Evolutionary conservation across 2,113 vertebrate species (phyloP).

Genomic region (Rafetus swinhoei): DNA sequence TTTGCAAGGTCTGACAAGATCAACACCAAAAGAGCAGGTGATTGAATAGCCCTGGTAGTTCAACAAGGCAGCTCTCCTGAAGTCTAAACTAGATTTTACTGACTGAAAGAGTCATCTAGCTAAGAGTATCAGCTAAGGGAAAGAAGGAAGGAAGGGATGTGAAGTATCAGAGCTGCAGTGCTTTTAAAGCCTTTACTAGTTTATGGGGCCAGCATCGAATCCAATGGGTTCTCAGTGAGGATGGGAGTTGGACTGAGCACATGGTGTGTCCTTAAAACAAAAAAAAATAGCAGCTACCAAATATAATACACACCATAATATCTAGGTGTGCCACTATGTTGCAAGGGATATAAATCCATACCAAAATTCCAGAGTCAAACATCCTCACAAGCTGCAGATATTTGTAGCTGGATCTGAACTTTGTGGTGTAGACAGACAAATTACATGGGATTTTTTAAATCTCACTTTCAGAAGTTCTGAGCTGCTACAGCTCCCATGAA

Average conservation of each 20-base stretch:
- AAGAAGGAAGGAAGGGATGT: neutral
- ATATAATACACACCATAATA: neutral
- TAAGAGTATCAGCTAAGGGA: neutral
- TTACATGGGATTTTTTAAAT: too few species aligned
- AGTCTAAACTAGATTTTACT: neutral
- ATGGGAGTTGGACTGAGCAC: neutral
- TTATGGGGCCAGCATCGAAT: neutral
- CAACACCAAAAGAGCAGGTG: neutral
- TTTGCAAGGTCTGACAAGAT: neutral
- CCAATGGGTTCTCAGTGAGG: neutral
- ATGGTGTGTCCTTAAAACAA: neutral
- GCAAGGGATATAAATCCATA: neutral
- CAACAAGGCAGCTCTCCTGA: neutral
- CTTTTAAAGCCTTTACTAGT: neutral
- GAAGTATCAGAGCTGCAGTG: neutral
- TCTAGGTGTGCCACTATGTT: neutral
- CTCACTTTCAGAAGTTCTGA: too few species aligned
- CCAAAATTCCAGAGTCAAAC: neutral
- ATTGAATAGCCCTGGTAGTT: neutral
- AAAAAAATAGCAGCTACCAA: neutral
- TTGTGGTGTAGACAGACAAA: neutral
- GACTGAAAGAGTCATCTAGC: neutral
- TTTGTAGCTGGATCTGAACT: neutral
- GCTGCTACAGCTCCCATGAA: neutral
- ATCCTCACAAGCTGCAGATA: neutral